Base-by-base conservation (phyloP, 2,113 vertebrate genomes). In the Marmota flaviventris region DNA sequence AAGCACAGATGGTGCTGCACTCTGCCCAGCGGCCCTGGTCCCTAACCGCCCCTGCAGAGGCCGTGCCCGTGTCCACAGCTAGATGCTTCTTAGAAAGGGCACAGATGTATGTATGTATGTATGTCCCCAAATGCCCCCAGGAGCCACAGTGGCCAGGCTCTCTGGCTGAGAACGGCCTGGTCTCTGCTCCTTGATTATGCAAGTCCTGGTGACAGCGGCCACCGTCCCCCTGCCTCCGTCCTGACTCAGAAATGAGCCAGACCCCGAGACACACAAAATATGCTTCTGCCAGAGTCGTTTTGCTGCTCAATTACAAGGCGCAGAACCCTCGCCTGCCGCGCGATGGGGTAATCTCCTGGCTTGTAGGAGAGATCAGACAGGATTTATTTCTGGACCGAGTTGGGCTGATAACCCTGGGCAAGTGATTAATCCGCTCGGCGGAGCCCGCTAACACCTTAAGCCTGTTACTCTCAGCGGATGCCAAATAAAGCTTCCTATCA, bases 381-480 rank as follows among this genome's bases (percentile, higher is more conserved):
- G 98, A 98, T 98, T 98, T 98, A 98, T 97, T 98, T 93, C 97
- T 97, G 91, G 97, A 98, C 97, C 97, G 96, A 98, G 96, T 63
- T 90, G 5, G 0, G 79, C 95, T 97, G 97, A 98, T 98, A 98
- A 98, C 95, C 98, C 85, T 98, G 97, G 97, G 97, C 95, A 93
- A 97, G 96, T 97, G 98, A 98, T 97, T 98, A 98, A 98, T 98
- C 97, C 95, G 48, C 98, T 98, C 96, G 97, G 89, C 85, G 72
- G 0, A 0, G 96, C 82, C 93, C 91, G 91, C 97, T 93, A 98
- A 98, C 94, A 91, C 96, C 73, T 91, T 94, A 97, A 98, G 97
- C 93, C 96, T 97, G 97, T 97, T 98, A 94, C 92, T 98, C 92
- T 93, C 94, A 69, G 95, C 96, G 96, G 85, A 96, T 98, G 93